A percentile compares a stretch with the other conserved stretches of the same genome.
Evolutionary conservation across 1,140 invertebrate species (phyloP).

Genomic region (Marisa cornuarietis): DNA sequence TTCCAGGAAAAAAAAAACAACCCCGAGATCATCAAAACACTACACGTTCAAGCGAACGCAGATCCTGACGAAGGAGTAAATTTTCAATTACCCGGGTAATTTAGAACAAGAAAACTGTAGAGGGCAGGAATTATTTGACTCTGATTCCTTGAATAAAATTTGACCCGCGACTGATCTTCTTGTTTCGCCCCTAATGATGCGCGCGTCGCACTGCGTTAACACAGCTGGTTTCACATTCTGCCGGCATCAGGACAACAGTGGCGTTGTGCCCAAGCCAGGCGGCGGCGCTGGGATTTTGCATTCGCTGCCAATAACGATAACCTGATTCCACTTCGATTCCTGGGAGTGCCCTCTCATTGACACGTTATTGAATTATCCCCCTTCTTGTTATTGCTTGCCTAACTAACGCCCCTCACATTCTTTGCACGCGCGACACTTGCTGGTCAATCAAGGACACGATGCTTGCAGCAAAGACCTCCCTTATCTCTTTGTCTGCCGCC

Average conservation of each 20-base stretch:
- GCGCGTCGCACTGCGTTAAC: background rate
- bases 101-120: constrained; percentile 14
- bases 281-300: constrained; percentile 4
- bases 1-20: too few relatives aligned
- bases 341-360: constrained; percentile 17
- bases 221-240: too few relatives aligned
- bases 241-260: too few relatives aligned
- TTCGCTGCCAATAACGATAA: constrained; percentile 20
- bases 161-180: constrained; percentile 20
- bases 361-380: constrained; percentile 24
- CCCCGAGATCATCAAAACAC: constrained; percentile 8
- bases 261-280: too few relatives aligned
- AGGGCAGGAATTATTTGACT: constrained; percentile 23
- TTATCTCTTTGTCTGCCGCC: background rate
- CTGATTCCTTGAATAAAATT: constrained; percentile 25
- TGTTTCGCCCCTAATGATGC: constrained; percentile 19
- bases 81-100: constrained; percentile 19
- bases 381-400: constrained; percentile 24
- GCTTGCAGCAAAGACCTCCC: background rate
- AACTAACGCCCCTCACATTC: constrained; percentile 22
- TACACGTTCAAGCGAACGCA: constrained; percentile 1
- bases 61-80: constrained; percentile 22
- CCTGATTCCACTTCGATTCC: constrained; percentile 24
- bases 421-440: background rate
- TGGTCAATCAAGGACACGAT: constrained; percentile 6